Base-by-base conservation (phyloP, 1,140 invertebrate genomes). In the Heliconius hermathena region DNA sequence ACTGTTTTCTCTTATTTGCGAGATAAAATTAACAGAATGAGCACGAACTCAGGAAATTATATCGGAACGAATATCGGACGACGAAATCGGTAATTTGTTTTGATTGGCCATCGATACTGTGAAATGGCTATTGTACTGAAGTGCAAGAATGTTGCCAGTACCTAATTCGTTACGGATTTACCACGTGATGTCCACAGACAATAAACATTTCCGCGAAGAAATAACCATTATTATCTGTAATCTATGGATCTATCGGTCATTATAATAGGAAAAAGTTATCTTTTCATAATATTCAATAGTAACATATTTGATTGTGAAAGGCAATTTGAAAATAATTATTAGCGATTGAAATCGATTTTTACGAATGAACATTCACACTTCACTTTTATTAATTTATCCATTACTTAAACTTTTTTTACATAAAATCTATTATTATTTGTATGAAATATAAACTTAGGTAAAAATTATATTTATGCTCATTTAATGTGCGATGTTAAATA, bases 51-150 rank as follows among this genome's bases (percentile, higher is more conserved):
- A 80, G 83, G 76, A 89, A 91, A 94, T 94, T 88, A 91, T 90
- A 92, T 92, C 90, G 89, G 91, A 93, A 92, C 90, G 90, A 93
- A 91, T 92, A 87, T 89, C 83, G 87, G 87, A 89, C 90, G 87
- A 88, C 86, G 85, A 88, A 91, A 94, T 92, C 86, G 87, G 87
- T 91, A 89, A 93, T 90, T 90, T 92, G 89, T 89, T 89, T 89
- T 87, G 89, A 91, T 92, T 91, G 88, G 87, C 88, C 89, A 86
- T 89, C 89, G 87, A 85, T 87, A 85, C 89, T 89, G 86, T 89
- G 88, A 90, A 89, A 90, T 90, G 83, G 83, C 82, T 76, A 91
- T 92, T 92, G 89, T 93, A 81, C 76, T 79, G 76, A 83, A 79
- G 79, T 85, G 83, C 66, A 86, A 89, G 71, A 89, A 86, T 88